These are phyloP conservation scores for Drosophila flavopinicola DNA, from an alignment of 2,888 invertebrate genomes.

Conservation along the genomic window DNA sequence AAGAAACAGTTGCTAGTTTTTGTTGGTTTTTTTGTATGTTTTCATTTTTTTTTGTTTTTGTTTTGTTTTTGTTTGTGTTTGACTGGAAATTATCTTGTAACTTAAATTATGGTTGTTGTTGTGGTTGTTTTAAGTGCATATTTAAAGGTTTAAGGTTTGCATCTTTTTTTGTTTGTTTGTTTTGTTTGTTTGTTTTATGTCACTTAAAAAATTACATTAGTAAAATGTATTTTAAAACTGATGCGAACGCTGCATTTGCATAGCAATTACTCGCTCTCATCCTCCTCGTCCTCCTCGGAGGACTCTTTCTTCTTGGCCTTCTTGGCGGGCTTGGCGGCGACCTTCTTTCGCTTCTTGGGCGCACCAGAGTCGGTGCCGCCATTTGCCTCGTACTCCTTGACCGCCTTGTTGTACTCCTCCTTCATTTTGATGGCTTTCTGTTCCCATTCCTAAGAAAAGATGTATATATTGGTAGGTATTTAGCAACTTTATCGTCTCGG, in stretches of 20 bases:
- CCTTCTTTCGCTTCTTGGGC: slow-evolving; percentile 87
- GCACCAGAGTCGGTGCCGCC: slow-evolving; percentile 88
- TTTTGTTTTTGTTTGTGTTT: slow-evolving; percentile 43
- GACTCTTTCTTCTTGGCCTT: slow-evolving; percentile 87
- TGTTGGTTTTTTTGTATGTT: slow-evolving; percentile 35
- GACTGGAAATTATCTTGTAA: slow-evolving; percentile 72
- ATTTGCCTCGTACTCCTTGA: slow-evolving; percentile 94
- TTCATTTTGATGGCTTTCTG: slow-evolving; percentile 94
- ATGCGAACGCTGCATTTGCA: slow-evolving; percentile 55
- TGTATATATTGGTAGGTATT: not conserved
- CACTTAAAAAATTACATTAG: slow-evolving; percentile 83
- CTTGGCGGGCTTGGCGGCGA: slow-evolving; percentile 83
- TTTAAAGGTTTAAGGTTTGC: slow-evolving; percentile 70
- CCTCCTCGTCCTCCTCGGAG: slow-evolving; percentile 88
- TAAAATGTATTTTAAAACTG: slow-evolving; percentile 84
- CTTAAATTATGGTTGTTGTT: slow-evolving; percentile 72
- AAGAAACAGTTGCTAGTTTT: slow-evolving; percentile 67
- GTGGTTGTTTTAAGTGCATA: slow-evolving; percentile 66
- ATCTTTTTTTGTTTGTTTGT: slow-evolving; percentile 36
- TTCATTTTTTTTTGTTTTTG: slow-evolving; percentile 40
- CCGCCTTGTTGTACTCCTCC: slow-evolving; percentile 93
- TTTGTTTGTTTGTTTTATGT: slow-evolving; percentile 62
- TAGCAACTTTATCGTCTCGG: not conserved
- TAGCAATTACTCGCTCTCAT: slow-evolving; percentile 87
- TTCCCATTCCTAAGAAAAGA: slow-evolving; percentile 91